Base-by-base conservation (phyloP, 2,888 invertebrate genomes). In the Thyatira batis region DNA sequence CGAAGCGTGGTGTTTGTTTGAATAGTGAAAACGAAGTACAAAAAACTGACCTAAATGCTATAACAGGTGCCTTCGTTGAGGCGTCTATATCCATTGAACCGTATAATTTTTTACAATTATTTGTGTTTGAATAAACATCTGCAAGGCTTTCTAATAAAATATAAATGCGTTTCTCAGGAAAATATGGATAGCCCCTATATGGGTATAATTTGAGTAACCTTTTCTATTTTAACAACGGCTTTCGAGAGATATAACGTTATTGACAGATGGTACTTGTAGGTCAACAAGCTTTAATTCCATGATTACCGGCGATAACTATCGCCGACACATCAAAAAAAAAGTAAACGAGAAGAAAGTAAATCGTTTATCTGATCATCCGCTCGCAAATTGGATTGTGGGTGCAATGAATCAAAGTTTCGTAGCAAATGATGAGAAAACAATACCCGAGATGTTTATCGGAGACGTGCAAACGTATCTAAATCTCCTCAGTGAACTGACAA, bases 21-120 rank as follows among this genome's bases (percentile, higher is more conserved):
- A 76, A 84, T 79, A 86, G 86, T 85, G 84, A 85, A 85, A 84
- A 82, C 80, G 69, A 57, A 51, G 52, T 58, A 75, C 74, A 85
- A 85, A 48, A 87, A 87, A 82, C 70, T 83, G 84, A 82, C 85
- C 87, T 56, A 86, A 82, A 84, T 84, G 75, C 71, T 73, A 80
- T 78, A 83, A 80, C 81, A 83, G 81, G 77, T 83, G 78, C 67
- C 68, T 69, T 58, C 69, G 65, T 77, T 77, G 73, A 75, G 67
- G 71, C 72, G 71, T 71, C 67, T 54, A 71, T 66, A 66, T 55
- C 69, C 69, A 77, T 57, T 83, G 80, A 82, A 81, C 81, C 76
- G 76, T 70, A 74, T 64, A 69, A 55, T 68, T 78, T 82, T 82
- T 79, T 78, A 72, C 62, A 68, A 62, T 62, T 65, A 63, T 66